Base-by-base conservation (phyloP, 2,113 vertebrate genomes). In the Takifugu bimaculatus region DNA sequence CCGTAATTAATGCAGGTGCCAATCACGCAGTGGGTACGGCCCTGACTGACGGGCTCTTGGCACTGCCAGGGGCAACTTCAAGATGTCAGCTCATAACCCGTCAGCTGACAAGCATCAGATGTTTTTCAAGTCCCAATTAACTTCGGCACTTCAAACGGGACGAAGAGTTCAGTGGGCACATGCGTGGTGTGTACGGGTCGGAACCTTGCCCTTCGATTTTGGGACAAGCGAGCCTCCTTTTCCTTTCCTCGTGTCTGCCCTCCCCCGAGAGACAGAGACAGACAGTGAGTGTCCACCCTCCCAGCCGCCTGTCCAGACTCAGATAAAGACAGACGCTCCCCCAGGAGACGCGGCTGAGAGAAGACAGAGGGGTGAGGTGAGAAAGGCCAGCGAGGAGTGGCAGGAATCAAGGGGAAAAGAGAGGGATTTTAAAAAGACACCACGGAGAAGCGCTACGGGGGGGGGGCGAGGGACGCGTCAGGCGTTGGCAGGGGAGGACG, bases 1-100 rank as follows among this genome's bases (percentile, higher is more conserved):
- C 73, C 6, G 13, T 74, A 81, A 83, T 86, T 87, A 88, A 84
- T 81, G 77, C 74, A 26, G 77, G 77, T 90, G 87, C 87, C 88
- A 91, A 75, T 91, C 89, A 89, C 63, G 10, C 63, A 9, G 64
- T 47, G 75, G 77, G 78, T 55, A 54, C 57, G 50, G 59, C 60
- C 32, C 28, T 79, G 78, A 82, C 78, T 85, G 83, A 80, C 75
- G 65, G 80, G 73, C 80, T 62, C 67, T 77, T 85, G 85, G 83
- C 72, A 65, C 1, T 45, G 71, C 6, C 3, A 50, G 26, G 25
- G 52, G 48, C 27, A 80, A 69, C 72, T 84, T 66, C 15, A 2
- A 54, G 73, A 65, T 63, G 57, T 72, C 56, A n/a, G 58, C 74
- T 52, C 68, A 67, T 60, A 77, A 72, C 15, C 4, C 4, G 52